These are phyloP conservation scores for Thunnus maccoyii DNA, from an alignment of 2,113 vertebrate genomes.

Conservation along the genomic window DNA sequence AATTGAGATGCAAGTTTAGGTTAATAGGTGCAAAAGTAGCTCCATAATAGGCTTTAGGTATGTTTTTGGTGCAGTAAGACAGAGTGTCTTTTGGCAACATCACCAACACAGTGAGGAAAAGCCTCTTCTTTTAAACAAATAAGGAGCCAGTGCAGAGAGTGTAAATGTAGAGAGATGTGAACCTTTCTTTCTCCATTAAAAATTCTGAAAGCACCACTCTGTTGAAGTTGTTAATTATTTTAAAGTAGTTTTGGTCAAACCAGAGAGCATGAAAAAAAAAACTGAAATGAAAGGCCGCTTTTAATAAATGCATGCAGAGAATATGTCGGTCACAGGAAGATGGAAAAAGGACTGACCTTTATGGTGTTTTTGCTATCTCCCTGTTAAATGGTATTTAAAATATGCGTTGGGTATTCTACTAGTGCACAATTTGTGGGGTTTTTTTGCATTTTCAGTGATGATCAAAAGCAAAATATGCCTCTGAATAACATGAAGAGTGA, in stretches of 20 bases:
- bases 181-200: not conserved
- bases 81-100: not conserved
- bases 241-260: not conserved
- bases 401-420: not conserved
- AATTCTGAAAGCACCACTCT: not conserved
- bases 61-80: not conserved
- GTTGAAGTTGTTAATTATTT: not conserved
- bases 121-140: not conserved
- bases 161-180: not conserved
- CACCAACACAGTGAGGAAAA: not conserved
- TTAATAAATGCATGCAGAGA: not conserved
- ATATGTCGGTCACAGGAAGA: not conserved
- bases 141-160: not conserved
- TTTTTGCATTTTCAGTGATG: too few species aligned
- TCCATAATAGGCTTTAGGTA: not conserved
- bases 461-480: not conserved
- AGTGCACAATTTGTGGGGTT: not conserved
- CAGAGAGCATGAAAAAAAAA: not conserved
- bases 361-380: not conserved
- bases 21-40: not conserved
- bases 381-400: not conserved
- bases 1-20: not conserved
- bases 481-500: slow-evolving; percentile 2
- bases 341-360: not conserved
- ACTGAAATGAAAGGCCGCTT: not conserved